A percentile compares a stretch with the other conserved stretches of the same genome.
phyloP scores from a whole-genome alignment of 2,888 invertebrate genomes.

The Aspidiotus destructor region DNA sequence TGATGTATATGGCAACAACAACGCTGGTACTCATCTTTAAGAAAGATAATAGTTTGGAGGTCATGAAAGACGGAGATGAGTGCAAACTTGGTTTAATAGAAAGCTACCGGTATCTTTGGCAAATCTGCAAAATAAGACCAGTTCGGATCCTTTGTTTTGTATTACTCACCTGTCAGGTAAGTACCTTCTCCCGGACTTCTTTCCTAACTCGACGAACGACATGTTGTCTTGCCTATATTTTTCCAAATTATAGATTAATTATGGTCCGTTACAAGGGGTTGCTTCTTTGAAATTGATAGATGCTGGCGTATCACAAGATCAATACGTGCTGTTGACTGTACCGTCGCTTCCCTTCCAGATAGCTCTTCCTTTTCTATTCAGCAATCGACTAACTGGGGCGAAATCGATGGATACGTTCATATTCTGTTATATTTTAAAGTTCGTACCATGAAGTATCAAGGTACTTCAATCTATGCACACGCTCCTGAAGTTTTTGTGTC shows the following conservation, averaged over 20 bases:
- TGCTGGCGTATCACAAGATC: conserved; percentile 89
- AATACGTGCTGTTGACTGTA: conserved; percentile 80
- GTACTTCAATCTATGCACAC: too few species aligned
- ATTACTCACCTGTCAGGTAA: conserved; percentile 59
- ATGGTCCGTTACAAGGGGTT: conserved; percentile 89
- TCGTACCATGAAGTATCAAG: too few species aligned
- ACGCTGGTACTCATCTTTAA: conserved; percentile 48
- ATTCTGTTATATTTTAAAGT: conserved; percentile 50
- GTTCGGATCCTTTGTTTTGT: conserved; percentile 68
- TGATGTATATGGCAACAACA: conserved; percentile 79
- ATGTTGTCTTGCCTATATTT: conserved; percentile 38
- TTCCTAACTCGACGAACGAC: not conserved
- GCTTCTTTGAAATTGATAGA: conserved; percentile 91
- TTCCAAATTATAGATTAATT: conserved; percentile 63
- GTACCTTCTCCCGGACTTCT: not conserved
- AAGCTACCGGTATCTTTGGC: conserved; percentile 72
- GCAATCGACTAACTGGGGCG: conserved; percentile 74
- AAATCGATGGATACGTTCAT: conserved; percentile 80
- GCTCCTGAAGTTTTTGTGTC: too few species aligned
- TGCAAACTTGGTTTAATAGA: conserved; percentile 46
- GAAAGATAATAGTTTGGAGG: conserved; percentile 49
- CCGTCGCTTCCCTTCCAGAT: conserved; percentile 92
- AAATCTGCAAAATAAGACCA: conserved; percentile 72
- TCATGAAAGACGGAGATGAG: conserved; percentile 58
- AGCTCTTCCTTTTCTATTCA: conserved; percentile 74